These are phyloP conservation scores for Arnoldichthys spilopterus DNA, from an alignment of 2,797 vertebrate species.

Conservation along the genomic window DNA sequence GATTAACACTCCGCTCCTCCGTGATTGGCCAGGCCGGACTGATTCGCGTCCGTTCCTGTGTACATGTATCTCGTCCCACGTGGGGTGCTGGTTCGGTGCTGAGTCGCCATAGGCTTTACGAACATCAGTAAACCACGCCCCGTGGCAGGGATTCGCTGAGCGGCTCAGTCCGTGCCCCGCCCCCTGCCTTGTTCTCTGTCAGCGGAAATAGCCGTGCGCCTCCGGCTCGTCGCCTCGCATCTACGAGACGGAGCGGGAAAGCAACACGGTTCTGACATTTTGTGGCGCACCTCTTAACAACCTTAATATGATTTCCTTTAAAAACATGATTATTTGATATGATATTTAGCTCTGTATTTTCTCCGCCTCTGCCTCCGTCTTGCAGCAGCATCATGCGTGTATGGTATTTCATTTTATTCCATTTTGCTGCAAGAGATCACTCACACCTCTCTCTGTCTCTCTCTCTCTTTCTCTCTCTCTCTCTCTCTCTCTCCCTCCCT, in stretches of 20 bases:
- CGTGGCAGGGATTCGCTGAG: constrained; percentile 64
- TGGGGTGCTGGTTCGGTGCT: constrained; percentile 60
- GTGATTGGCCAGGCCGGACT: constrained; percentile 70
- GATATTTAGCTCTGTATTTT: constrained; percentile 67
- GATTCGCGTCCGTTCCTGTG: constrained; percentile 59
- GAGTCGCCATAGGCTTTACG: constrained; percentile 60
- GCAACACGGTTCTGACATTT: constrained; percentile 70
- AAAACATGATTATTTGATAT: constrained; percentile 70
- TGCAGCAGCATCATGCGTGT: constrained; percentile 48
- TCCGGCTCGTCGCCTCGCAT: constrained; percentile 68
- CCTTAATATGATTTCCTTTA: constrained; percentile 69
- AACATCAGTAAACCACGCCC: constrained; percentile 54
- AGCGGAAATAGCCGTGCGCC: constrained; percentile 75
- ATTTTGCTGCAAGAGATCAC: constrained; percentile 32
- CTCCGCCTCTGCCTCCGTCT: constrained; percentile 55
- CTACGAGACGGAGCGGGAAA: constrained; percentile 70
- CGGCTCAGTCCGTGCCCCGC: constrained; percentile 27
- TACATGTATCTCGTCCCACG: constrained; percentile 71
- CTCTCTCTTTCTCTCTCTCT: constrained; percentile 25
- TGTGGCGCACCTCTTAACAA: constrained; percentile 67
- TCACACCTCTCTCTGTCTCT: constrained; percentile 14
- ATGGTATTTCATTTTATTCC: constrained; percentile 51
- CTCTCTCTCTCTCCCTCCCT: constrained; percentile 27
- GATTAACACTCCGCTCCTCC: constrained; percentile 73
- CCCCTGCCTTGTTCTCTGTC: constrained; percentile 71